Conservation (phyloP, 2,797 vertebrate genomes). For the Esox masquinongy region DNA sequence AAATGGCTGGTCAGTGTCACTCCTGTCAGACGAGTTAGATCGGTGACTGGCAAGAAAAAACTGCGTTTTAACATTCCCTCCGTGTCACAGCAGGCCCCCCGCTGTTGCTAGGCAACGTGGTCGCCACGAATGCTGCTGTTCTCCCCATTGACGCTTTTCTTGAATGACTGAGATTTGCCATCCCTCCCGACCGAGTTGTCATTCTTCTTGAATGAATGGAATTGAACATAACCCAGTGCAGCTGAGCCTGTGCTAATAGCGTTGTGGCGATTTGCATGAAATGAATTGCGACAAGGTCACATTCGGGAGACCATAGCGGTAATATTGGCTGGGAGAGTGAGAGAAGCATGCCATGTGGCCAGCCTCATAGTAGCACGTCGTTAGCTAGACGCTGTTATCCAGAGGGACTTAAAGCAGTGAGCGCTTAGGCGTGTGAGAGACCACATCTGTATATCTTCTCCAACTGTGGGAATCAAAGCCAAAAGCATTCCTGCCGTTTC, state of each 20-base stretch:
- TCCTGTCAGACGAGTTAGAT: background rate
- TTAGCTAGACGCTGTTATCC: no score
- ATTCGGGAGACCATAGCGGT: no score
- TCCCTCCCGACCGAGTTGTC: background rate
- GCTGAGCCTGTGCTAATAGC: background rate
- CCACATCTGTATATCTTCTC: no score
- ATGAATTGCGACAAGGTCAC: no score
- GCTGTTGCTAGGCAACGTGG: constrained; percentile 46
- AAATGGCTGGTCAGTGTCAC: background rate
- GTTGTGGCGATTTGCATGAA: background rate
- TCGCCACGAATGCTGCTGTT: constrained; percentile 35
- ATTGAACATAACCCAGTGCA: background rate
- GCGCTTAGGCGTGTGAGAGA: no score
- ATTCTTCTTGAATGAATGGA: constrained; percentile 4
- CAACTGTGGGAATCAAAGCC: no score
- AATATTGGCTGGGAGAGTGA: no score
- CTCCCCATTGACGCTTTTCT: constrained; percentile 18
- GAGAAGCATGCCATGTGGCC: no score
- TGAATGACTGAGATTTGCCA: constrained; percentile 13
- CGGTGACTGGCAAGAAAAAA: background rate
- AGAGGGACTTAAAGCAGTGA: no score
- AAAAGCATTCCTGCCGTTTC: no score
- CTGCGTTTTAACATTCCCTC: constrained; percentile 8
- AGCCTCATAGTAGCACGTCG: no score
- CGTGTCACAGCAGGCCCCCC: background rate